These are phyloP conservation scores for Hippopotamyrus pictus DNA, from an alignment of 2,797 vertebrate genomes.

Conservation along the genomic window DNA sequence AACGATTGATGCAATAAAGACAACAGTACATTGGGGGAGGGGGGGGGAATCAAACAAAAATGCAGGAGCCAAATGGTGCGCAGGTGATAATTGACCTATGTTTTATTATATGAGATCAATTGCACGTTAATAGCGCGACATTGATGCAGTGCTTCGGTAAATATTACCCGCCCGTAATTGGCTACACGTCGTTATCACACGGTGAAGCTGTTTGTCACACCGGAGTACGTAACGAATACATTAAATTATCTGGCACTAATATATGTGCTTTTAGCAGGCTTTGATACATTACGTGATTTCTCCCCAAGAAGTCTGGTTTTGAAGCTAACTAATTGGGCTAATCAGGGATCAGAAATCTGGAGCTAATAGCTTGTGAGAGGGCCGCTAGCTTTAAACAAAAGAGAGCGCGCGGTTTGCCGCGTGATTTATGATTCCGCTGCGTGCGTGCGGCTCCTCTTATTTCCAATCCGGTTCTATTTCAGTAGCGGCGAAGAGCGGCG, in stretches of 20 bases:
- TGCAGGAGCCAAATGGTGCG: neutral
- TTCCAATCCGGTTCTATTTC: slow-evolving; percentile 3
- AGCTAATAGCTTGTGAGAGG: slow-evolving; percentile 5
- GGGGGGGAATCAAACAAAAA: neutral
- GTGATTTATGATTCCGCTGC: slow-evolving; percentile 18
- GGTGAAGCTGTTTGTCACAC: slow-evolving; percentile 17
- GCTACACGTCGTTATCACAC: slow-evolving; percentile 38
- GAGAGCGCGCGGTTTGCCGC: neutral
- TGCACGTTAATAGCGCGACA: slow-evolving; percentile 18
- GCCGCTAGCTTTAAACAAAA: slow-evolving; percentile 1
- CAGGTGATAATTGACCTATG: slow-evolving; percentile 13
- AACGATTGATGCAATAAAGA: neutral
- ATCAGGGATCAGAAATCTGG: slow-evolving; percentile 27
- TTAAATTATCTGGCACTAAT: slow-evolving; percentile 7
- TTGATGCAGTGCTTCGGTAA: slow-evolving; percentile 38
- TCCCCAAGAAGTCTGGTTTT: neutral
- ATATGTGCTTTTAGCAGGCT: neutral
- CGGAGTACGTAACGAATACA: slow-evolving; percentile 3
- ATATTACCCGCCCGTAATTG: slow-evolving; percentile 42
- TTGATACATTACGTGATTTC: neutral
- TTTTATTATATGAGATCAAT: neutral
- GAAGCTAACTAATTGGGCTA: slow-evolving; percentile 34
- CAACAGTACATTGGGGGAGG: neutral
- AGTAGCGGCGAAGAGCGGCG: neutral
- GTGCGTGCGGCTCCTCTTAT: neutral